Base-by-base conservation (phyloP, 2,888 invertebrate species). In the Polia nebulosa region DNA sequence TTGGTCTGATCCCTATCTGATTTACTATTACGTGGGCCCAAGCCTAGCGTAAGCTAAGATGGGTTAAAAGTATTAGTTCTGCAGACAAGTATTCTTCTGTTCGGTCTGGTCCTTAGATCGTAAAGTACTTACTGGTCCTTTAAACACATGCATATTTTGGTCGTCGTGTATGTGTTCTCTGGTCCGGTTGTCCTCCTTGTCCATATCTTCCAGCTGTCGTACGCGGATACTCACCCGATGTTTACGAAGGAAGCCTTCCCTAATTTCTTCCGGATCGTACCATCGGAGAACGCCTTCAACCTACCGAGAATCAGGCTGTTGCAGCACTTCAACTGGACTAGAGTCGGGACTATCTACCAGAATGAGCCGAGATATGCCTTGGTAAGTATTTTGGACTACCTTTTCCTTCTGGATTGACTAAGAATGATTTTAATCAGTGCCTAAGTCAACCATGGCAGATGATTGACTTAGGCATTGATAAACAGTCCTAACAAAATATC, bases 151-250 rank as follows among this genome's bases (percentile, higher is more conserved):
- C 20, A 36, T 1, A 1, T 44, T 27, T 36, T 51, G 1, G 20
- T 11, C 34, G 3, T 44, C n/a, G 32, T 25, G 34, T 27, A 36
- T 45, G 51, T 63, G 55, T 41, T 47, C n/a, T 45, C 20, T 27
- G 47, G 63, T 53, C 32, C 58, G 32, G 61, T 65, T 29, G 60
- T 71, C 78, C 66, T 80, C 84, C 80, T 79, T 81, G 66, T 53
- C 3, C 0, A 1, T 27, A 78, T 94, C 91, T 59, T 93, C 27
- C 96, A 99, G 98, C 95, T 99, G 11, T 99, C 99, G 17, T 99
- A 99, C 93, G 99, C 99, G 7, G 99, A 99, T 92, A 99, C 99
- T 6, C 99, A 99, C 94, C 99, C 99, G 1, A 99, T 99, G 98
- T 99, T 99, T 94, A 98, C 98, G 8, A 98, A 97, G 88, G 97